Percentiles rank a stretch among this genome's conserved stretches.
phyloP scores from a whole-genome alignment of 2,888 invertebrate species.

The Calephelis perditalis region DNA sequence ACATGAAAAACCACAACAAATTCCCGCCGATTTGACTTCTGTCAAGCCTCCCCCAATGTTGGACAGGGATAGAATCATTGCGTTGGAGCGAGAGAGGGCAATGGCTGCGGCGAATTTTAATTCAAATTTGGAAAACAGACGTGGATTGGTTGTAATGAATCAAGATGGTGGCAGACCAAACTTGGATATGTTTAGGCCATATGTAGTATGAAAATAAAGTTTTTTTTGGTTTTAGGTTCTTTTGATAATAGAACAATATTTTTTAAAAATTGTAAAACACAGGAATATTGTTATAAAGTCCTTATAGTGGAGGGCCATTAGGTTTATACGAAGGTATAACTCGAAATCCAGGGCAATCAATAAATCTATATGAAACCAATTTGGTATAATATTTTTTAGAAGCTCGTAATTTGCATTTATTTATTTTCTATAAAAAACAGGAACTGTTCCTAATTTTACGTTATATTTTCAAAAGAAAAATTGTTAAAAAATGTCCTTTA shows the following conservation, averaged over 20 bases:
- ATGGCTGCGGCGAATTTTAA: constrained; percentile 73
- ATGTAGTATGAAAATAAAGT: constrained; percentile 69
- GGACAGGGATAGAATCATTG: constrained; percentile 71
- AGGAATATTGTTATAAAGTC: no score
- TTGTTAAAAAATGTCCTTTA: no score
- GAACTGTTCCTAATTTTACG: no score
- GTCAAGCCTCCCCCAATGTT: constrained; percentile 64
- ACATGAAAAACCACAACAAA: constrained; percentile 49
- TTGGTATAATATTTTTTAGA: no score
- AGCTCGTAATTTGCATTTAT: no score
- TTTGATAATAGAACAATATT: constrained; percentile 10
- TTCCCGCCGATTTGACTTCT: constrained; percentile 67
- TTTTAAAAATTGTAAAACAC: neutral
- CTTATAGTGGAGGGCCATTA: no score
- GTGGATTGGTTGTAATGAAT: constrained; percentile 62
- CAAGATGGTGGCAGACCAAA: constrained; percentile 65
- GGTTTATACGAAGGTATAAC: no score
- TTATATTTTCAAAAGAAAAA: no score
- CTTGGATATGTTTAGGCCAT: constrained; percentile 74
- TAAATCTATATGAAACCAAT: no score
- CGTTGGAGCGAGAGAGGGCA: constrained; percentile 65
- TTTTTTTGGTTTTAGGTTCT: constrained; percentile 43
- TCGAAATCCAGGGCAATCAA: no score
- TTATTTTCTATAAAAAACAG: no score
- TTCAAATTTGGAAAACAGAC: constrained; percentile 71